Conservation (phyloP, 2,888 invertebrate genomes). For the Drosophila stalkeri region DNA sequence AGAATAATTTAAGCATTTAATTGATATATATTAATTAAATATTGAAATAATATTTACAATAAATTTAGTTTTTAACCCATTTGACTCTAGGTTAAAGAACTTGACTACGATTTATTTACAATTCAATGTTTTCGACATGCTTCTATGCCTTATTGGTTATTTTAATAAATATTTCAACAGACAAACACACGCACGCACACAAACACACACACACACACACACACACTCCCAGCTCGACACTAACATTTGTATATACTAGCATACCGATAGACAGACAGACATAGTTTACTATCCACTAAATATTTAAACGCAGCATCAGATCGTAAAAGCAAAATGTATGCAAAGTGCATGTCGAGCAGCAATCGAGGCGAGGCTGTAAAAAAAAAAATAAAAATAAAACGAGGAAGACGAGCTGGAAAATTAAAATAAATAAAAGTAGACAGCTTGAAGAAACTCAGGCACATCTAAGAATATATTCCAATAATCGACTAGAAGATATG, state of each 20-base stretch:
- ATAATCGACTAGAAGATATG: constrained; percentile 10
- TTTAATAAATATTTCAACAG: constrained; percentile 67
- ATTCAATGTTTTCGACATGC: constrained; percentile 24
- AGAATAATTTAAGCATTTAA: neutral
- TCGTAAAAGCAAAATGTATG: constrained; percentile 77
- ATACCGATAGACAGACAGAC: constrained; percentile 22
- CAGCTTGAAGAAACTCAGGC: constrained; percentile 20
- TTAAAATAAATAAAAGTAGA: constrained; percentile 75
- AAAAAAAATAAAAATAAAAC: constrained; percentile 8
- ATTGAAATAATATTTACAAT: neutral
- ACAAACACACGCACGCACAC: constrained; percentile 15
- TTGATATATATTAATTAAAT: neutral
- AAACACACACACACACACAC: constrained; percentile 22
- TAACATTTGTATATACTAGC: neutral
- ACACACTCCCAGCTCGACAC: neutral
- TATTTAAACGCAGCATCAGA: constrained; percentile 77
- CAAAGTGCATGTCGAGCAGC: constrained; percentile 80
- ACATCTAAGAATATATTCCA: neutral
- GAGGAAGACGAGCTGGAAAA: constrained; percentile 45
- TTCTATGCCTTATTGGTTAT: constrained; percentile 47
- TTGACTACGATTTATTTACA: constrained; percentile 19
- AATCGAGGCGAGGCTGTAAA: constrained; percentile 75
- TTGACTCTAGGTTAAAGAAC: neutral
- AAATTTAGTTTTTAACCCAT: neutral
- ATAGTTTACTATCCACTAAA: constrained; percentile 80